These are phyloP conservation scores for Otus sunia DNA, from an alignment of 2,113 vertebrate genomes.

Conservation along the genomic window DNA sequence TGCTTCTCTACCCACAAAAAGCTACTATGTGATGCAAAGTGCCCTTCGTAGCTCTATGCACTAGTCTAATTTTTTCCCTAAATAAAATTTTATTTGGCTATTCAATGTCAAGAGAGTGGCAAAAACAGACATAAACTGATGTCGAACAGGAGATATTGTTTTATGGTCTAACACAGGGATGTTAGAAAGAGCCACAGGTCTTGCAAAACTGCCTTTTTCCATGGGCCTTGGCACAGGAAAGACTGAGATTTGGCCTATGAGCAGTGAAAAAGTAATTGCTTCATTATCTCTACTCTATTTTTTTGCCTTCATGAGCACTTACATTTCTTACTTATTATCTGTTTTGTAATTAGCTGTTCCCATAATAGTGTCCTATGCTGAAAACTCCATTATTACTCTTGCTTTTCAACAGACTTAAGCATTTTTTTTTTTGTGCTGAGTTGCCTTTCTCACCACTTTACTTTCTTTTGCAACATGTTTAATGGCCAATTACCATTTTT, in stretches of 20 bases:
- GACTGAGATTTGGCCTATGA: neutral
- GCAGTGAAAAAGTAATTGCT: constrained; percentile 54
- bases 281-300: constrained; percentile 24
- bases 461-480: constrained; percentile 62
- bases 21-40: neutral
- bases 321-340: constrained; percentile 58
- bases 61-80: neutral
- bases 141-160: neutral
- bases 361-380: constrained; percentile 39
- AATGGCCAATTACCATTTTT: constrained; percentile 67
- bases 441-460: constrained; percentile 41
- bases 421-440: constrained; percentile 62
- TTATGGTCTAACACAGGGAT: neutral
- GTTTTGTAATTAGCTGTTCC: constrained; percentile 61
- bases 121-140: neutral
- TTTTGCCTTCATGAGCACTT: constrained; percentile 45
- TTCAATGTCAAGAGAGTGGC: neutral
- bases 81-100: neutral
- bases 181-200: neutral
- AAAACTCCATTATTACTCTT: constrained; percentile 60
- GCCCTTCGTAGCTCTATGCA: neutral
- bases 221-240: neutral
- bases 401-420: constrained; percentile 45
- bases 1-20: neutral
- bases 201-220: neutral